Base-by-base conservation (phyloP, 2,797 vertebrate species). In the Cossypha heuglini region DNA sequence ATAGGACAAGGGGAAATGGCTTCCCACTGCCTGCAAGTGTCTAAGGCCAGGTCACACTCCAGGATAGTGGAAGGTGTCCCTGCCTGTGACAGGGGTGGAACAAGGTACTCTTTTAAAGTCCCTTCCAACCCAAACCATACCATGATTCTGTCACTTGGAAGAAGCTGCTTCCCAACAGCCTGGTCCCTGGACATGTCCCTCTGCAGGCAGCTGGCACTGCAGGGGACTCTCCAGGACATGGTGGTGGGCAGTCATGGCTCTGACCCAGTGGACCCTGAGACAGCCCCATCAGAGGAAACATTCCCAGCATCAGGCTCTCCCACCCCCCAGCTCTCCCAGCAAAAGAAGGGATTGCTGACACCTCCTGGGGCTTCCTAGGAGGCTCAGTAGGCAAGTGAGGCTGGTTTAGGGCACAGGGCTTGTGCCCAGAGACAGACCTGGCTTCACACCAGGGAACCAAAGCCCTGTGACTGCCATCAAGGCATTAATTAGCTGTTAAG, bases 191-290 rank as follows among this genome's bases (percentile, higher is more conserved):
- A 20, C 57, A 31, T 8, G 13, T 11, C 18, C 35, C 46, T 40
- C 37, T 37, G 35, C 35, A 35, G 35, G 35, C 35, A 35, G 35
- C 38, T 1, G 10, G 43, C 63, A 5, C 28, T n/a, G 40, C 81
- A 19, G 28, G 29, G 51, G 10, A 31, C 74, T 38, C 46, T 37
- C 42, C 5, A 16, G 58, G 42, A 66, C 0, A 0, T 0, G 26
- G 21, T 77, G 76, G 52, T 21, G 58, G 48, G 45, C 0, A 3
- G 7, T 37, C 9, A 19, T 5, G 6, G 2, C 54, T 49, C 38
- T 2, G 3, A 35, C 10, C 37, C 16, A 0, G n/a, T 5, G n/a
- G 9, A 45, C 6, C 8, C 63, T 25, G 2, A 2, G n/a, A 29
- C 79, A 80, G 77, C 40, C n/a, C 31, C 84, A 37, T 8, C 6